Conservation (phyloP, 1,140 invertebrate species). For the Drosophila sucinea region DNA sequence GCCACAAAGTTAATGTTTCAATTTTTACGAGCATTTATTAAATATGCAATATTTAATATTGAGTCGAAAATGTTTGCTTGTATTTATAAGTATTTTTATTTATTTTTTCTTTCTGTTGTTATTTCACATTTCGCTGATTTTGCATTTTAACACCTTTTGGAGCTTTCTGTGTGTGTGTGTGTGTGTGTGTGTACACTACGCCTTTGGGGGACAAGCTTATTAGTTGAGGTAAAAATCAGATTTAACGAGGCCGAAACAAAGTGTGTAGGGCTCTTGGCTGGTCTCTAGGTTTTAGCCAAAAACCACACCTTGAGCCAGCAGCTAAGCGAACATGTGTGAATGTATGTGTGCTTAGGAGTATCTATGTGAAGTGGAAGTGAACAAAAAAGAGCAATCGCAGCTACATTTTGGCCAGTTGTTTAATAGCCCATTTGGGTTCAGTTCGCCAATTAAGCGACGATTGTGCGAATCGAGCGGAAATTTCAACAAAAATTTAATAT, state of each 20-base stretch:
- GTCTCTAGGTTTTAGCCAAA: conserved; percentile 15
- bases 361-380: background rate
- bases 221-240: background rate
- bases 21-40: conserved; percentile 54
- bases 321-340: background rate
- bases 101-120: conserved; percentile 1
- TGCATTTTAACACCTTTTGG: conserved; percentile 64
- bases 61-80: conserved; percentile 20
- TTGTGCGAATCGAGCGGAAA: conserved; percentile 69
- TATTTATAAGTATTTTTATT: conserved; percentile 41
- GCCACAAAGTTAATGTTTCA: conserved; percentile 33
- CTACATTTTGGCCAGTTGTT: conserved; percentile 41
- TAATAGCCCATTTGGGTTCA: conserved; percentile 61
- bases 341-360: background rate
- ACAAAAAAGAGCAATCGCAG: conserved; percentile 48
- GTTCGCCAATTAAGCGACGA: conserved; percentile 63
- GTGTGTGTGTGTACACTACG: background rate
- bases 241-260: background rate
- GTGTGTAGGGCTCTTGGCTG: conserved; percentile 7
- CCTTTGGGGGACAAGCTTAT: conserved; percentile 12
- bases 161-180: conserved; percentile 26
- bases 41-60: conserved; percentile 45
- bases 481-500: conserved; percentile 36
- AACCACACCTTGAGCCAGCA: conserved; percentile 33
- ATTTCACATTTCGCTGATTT: conserved; percentile 57